Evolutionary conservation across 1,140 invertebrate species (phyloP), one percentile per base, ranked within the genome.

Genomic region (Brachionus rubens): DNA sequence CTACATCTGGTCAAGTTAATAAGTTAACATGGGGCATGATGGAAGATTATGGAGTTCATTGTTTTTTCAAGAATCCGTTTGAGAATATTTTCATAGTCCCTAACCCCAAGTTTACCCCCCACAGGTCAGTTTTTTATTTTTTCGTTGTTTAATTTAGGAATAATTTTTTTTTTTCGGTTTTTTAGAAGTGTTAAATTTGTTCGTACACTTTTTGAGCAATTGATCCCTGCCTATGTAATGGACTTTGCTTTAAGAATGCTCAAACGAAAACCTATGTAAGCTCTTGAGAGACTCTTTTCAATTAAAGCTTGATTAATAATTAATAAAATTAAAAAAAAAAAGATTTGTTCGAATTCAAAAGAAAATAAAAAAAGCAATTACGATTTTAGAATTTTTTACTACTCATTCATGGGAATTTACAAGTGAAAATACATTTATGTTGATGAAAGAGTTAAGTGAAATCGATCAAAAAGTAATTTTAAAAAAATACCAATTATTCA

Each of bases 331-430:
- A 21, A 47, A 70, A 46, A 30, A 0, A n/a, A 19, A 46, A 46
- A 95, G 92, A 76, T 87, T 96, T 81, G 84, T 92, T 4, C 89
- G 88, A 81, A 83, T 95, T 26, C 92, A 95, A 80, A 86, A 90
- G 9, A 89, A 90, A 78, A 88, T 96, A 9, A 90, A 90, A 79
- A 89, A 89, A 48, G 90, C 91, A 0, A 90, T 90, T 41, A 84
- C 84, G 4, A 91, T 90, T 3, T 80, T 96, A 3, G 85, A 89
- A 54, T 91, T 90, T 79, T 97, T 94, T 80, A 88, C 91, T 0
- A 88, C 86, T 0, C 88, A 91, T 77, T 87, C 92, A 80, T 96
- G 92, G 92, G 85, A 86, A 9, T 96, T 95, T 80, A 80, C 84
- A 19, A 92, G 92, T 77, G 83, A 88, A 1, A 93, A 93, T 77